phyloP scores from a whole-genome alignment of 2,888 invertebrate genomes.

The Cephus sareptanus region DNA sequence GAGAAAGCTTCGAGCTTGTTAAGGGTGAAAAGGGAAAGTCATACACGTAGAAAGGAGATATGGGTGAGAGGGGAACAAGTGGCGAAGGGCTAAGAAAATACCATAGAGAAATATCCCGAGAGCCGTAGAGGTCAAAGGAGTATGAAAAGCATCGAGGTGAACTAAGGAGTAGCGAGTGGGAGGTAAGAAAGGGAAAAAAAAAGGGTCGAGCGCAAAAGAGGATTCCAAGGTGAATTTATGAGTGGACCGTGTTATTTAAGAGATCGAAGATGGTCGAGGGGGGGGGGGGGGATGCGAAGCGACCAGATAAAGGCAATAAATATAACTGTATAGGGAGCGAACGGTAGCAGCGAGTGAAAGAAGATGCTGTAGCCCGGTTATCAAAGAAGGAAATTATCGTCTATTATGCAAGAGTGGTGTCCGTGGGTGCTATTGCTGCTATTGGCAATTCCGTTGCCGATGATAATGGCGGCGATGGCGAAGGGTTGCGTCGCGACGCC shows the following conservation, averaged over 20 bases:
- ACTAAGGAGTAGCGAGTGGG: background rate
- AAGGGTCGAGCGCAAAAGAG: conserved; percentile 3
- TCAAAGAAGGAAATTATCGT: conserved; percentile 29
- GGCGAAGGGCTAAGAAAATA: background rate
- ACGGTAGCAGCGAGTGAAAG: background rate
- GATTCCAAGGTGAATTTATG: conserved; percentile 30
- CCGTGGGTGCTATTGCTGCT: too few species aligned
- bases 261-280: conserved; percentile 22
- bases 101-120: too few species aligned
- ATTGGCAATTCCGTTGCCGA: too few species aligned
- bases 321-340: conserved; percentile 25
- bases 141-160: background rate
- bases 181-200: background rate
- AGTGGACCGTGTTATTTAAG: conserved; percentile 26
- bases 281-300: conserved; percentile 4
- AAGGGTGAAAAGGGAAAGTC: too few species aligned
- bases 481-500: background rate
- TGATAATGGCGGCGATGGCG: too few species aligned
- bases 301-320: conserved; percentile 38
- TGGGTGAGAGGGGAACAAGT: background rate
- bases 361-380: background rate
- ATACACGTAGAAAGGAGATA: background rate
- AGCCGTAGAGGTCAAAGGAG: too few species aligned
- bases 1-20: too few species aligned
- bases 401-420: conserved; percentile 28